Evolutionary conservation across 2,888 invertebrate species (phyloP).

Genomic region (Tiliacea citrago): DNA sequence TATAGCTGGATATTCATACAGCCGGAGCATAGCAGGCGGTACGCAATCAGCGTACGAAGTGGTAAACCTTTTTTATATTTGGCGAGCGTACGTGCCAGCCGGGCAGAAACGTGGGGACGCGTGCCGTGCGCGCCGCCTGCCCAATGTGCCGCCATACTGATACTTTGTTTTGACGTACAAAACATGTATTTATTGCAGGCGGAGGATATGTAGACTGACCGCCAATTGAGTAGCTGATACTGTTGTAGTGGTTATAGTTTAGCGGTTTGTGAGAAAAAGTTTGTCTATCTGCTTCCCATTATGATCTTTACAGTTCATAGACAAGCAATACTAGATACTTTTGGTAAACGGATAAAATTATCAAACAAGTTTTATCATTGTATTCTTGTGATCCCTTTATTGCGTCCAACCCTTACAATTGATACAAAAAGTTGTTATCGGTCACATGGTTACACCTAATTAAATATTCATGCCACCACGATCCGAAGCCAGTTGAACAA

Average conservation of each 20-base stretch:
- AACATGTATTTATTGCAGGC: constrained; percentile 42
- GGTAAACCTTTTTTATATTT: constrained; percentile 66
- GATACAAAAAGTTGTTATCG: not conserved
- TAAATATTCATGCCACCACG: constrained; percentile 22
- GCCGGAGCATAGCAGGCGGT: constrained; percentile 40
- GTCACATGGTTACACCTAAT: not conserved
- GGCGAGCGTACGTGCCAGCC: constrained; percentile 62
- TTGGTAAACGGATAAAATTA: not conserved
- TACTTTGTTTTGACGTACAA: constrained; percentile 52
- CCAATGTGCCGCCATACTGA: constrained; percentile 27
- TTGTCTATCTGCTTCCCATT: not conserved
- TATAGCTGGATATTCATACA: constrained; percentile 46
- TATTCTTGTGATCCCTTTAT: not conserved
- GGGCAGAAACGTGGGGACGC: constrained; percentile 19
- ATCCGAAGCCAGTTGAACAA: constrained; percentile 17
- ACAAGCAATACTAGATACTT: not conserved
- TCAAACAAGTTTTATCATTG: not conserved
- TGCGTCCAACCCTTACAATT: not conserved
- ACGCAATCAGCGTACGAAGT: constrained; percentile 64
- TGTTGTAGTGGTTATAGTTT: not conserved
- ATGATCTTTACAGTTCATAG: not conserved
- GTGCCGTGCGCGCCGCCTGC: constrained; percentile 33
- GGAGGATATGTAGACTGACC: constrained; percentile 10
- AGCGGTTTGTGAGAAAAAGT: too few species aligned
- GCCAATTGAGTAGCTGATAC: constrained; percentile 23